phyloP scores from a whole-genome alignment of 1,140 invertebrate species.

The Ectropis grisescens region DNA sequence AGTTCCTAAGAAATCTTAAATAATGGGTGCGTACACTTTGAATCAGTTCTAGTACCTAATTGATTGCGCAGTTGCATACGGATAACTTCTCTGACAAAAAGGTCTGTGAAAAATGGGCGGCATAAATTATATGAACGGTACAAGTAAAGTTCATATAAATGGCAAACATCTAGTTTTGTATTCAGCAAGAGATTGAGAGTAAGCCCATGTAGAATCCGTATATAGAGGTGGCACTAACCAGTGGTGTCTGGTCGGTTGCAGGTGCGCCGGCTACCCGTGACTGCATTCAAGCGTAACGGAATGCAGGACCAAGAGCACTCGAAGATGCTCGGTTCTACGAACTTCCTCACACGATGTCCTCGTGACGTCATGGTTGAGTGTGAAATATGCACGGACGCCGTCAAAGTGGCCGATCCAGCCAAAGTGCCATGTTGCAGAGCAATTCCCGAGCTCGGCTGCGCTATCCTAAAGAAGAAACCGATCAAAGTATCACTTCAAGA shows the following conservation, averaged over 20 bases:
- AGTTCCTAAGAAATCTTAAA: slow-evolving; percentile 29
- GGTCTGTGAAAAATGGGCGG: too few species aligned
- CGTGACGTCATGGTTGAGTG: slow-evolving; percentile 43
- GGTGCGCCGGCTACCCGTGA: slow-evolving; percentile 44
- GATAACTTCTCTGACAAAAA: too few species aligned
- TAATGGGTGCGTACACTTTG: slow-evolving; percentile 27
- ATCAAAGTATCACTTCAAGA: slow-evolving; percentile 43
- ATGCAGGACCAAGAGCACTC: slow-evolving; percentile 58
- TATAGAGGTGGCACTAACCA: too few species aligned
- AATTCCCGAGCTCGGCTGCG: slow-evolving; percentile 17
- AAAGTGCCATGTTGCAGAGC: slow-evolving; percentile 31
- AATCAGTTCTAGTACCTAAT: too few species aligned
- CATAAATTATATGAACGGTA: too few species aligned
- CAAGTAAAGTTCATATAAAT: too few species aligned
- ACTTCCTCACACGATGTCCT: slow-evolving; percentile 41
- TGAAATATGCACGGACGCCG: slow-evolving; percentile 22
- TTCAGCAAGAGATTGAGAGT: too few species aligned
- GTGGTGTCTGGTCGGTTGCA: slow-evolving; percentile 43
- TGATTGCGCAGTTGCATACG: too few species aligned
- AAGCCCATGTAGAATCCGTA: too few species aligned
- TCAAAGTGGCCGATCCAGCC: slow-evolving; percentile 35
- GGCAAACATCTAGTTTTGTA: too few species aligned
- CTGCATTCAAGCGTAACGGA: slow-evolving; percentile 56
- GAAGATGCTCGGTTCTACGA: slow-evolving; percentile 36
- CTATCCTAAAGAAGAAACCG: slow-evolving; percentile 33